Evolutionary conservation across 2,113 vertebrate species (phyloP), one percentile per base, ranked within the genome.

Genomic region (Myiozetetes cayanensis): DNA sequence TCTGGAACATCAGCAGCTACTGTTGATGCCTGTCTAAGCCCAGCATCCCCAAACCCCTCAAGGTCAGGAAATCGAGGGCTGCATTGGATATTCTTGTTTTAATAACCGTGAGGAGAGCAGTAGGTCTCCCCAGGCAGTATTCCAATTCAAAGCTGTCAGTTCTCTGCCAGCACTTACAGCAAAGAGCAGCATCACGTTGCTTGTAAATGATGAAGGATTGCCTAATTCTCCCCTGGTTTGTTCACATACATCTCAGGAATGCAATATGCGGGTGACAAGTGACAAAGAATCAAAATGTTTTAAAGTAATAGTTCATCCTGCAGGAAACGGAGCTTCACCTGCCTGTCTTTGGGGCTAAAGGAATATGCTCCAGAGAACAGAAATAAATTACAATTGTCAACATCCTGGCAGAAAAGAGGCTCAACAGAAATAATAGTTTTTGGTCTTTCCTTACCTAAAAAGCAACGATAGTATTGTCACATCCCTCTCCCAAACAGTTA

Each of bases 171-270:
- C 62, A 37, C 41, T 65, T 53, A 72, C 14, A 70, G 56, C 62
- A 66, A 43, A 73, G 22, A 82, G 58, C 9, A 75, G 44, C 4
- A 0, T 21, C 12, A 3, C 2, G 0, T 6, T 70, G 80, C 78
- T 87, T 82, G 82, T 68, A 79, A 87, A 87, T 79, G 90, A 85
- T 85, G 85, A 94, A 91, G 70, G 58, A 94, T 87, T 75, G 67
- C 77, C 71, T 73, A 35, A 91, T 93, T 93, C 93, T 79, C 62
- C 62, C 27, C 78, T 16, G 6, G 28, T 73, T 81, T 12, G 2
- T 9, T 58, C 81, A 43, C 78, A 74, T 76, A 43, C 33, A 50
- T 62, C 71, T 91, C 44, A 39, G 80, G 74, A 62, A 89, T 10
- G 50, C 63, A 73, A 43, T 22, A 30, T 41, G 25, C 4, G 37